A percentile compares a stretch with the other conserved stretches of the same genome.
Conservation (phyloP, 2,797 vertebrate species). For the Podargus strigoides region DNA sequence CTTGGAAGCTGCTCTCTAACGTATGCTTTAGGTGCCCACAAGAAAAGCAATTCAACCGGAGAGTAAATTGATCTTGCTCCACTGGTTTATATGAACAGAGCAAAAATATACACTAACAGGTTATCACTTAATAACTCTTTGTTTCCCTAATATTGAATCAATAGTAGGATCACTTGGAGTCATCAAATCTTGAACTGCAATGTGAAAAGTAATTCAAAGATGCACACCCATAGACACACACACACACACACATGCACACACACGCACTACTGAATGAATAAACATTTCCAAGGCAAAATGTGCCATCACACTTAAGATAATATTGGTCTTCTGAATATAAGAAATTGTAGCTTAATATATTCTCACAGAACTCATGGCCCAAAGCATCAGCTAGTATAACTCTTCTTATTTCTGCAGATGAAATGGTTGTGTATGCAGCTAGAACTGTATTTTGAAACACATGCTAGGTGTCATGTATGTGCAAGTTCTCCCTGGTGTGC, state of each 20-base stretch:
- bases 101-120: constrained; percentile 69
- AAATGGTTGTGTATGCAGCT: not conserved
- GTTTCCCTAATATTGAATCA: constrained; percentile 75
- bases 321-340: not conserved
- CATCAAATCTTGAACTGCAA: constrained; percentile 63
- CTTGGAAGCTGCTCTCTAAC: constrained; percentile 73
- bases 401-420: not conserved
- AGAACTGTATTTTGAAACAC: not conserved
- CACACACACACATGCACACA: no score
- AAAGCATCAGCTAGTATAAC: not conserved
- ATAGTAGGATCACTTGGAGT: constrained; percentile 69
- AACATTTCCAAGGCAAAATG: not conserved
- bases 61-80: constrained; percentile 80
- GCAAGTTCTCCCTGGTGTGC: not conserved
- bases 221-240: not conserved
- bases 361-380: not conserved
- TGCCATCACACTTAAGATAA: not conserved
- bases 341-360: not conserved
- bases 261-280: not conserved
- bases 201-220: constrained; percentile 43
- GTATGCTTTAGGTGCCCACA: constrained; percentile 75
- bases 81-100: constrained; percentile 77
- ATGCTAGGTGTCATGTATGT: accelerated
- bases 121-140: constrained; percentile 77
- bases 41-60: constrained; percentile 75